Evolutionary conservation across 2,888 invertebrate genomes (phyloP).

Genomic region (Dasysyrphus albostriatus): DNA sequence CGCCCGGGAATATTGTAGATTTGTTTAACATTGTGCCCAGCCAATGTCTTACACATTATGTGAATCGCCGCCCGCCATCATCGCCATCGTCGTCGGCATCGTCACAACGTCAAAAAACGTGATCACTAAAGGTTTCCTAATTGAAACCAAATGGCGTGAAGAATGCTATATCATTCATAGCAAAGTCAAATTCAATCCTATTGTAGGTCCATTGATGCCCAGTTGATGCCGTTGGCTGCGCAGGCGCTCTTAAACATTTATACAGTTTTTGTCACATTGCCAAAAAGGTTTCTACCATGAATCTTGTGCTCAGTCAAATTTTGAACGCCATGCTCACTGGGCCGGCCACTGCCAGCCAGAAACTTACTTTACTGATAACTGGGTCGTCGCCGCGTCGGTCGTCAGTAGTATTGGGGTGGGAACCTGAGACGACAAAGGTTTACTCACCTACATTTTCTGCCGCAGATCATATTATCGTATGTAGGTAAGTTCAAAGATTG

Average conservation of each 20-base stretch:
- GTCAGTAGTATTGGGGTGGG: background rate
- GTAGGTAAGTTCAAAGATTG: constrained; percentile 38
- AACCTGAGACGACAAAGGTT: constrained; percentile 48
- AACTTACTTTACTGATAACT: constrained; percentile 45
- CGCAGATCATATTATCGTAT: constrained; percentile 25
- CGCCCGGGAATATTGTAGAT: constrained; percentile 23
- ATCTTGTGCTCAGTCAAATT: constrained; percentile 39
- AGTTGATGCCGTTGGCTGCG: constrained; percentile 29
- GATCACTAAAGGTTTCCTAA: constrained; percentile 57
- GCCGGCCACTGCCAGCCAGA: background rate
- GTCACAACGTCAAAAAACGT: constrained; percentile 64
- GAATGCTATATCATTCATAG: constrained; percentile 27
- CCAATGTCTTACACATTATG: constrained; percentile 36
- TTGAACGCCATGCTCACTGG: constrained; percentile 1
- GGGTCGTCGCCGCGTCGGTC: constrained; percentile 46
- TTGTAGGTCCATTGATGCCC: constrained; percentile 14
- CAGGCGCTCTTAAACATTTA: constrained; percentile 38
- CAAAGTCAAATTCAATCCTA: constrained; percentile 39
- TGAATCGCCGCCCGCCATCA: constrained; percentile 41
- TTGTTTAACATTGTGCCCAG: background rate
- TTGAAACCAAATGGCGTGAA: constrained; percentile 54
- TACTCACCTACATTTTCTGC: constrained; percentile 63
- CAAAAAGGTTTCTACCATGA: constrained; percentile 56
- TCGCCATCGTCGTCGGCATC: constrained; percentile 1
- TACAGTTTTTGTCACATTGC: constrained; percentile 64